phyloP scores from a whole-genome alignment of 2,797 vertebrate species.

The Nasua narica region DNA sequence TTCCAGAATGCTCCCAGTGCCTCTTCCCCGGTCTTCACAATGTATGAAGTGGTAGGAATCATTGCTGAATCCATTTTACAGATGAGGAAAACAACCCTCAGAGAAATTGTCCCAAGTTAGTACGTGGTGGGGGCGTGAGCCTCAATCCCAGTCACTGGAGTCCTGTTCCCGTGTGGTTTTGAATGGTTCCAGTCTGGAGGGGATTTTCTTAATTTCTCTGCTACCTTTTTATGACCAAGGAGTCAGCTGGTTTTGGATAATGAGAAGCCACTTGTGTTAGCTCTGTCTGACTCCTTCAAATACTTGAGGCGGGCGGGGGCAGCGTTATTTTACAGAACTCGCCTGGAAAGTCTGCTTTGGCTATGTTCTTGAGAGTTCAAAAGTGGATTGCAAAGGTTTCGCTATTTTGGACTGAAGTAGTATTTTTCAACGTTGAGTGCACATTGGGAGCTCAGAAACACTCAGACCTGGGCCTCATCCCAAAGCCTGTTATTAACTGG shows the following conservation, averaged over 20 bases:
- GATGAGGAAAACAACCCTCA: neutral
- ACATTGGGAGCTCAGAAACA: neutral
- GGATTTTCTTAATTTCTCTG: neutral
- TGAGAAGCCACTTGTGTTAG: neutral
- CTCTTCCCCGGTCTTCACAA: neutral
- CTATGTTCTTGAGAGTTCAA: neutral
- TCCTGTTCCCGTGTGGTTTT: neutral
- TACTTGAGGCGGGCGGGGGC: neutral
- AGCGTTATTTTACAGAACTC: neutral
- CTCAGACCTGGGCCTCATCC: neutral
- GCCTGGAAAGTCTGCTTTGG: neutral
- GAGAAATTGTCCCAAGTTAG: neutral
- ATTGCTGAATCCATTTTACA: neutral
- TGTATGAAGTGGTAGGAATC: neutral
- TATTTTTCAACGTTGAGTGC: neutral
- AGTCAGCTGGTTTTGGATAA: neutral
- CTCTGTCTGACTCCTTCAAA: neutral
- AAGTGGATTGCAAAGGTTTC: neutral
- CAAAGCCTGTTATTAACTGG: neutral
- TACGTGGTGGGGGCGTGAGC: accelerated
- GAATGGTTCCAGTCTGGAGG: neutral
- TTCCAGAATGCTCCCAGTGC: neutral
- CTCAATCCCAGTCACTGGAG: neutral
- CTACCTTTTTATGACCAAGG: neutral
- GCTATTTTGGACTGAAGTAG: neutral